A percentile compares a stretch with the other conserved stretches of the same genome.
phyloP scores from a whole-genome alignment of 2,888 invertebrate species.

The Hyles lineata region DNA sequence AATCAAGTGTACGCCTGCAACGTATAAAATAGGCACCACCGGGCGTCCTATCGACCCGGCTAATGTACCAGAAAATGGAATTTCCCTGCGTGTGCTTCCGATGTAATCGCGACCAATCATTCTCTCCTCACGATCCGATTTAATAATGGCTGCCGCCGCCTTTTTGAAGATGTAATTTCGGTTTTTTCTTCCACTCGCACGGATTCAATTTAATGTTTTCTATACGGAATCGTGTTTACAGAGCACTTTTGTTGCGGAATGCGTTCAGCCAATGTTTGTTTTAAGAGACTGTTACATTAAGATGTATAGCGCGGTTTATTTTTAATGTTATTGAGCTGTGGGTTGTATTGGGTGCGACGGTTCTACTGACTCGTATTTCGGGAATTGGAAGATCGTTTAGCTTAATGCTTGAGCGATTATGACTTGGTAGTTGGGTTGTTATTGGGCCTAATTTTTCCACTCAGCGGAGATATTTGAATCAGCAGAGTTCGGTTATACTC shows the following conservation, averaged over 20 bases:
- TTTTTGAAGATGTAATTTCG: slow-evolving; percentile 37
- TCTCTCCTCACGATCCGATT: slow-evolving; percentile 32
- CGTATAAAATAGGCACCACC: not conserved
- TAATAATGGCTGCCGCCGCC: slow-evolving; percentile 41
- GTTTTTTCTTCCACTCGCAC: slow-evolving; percentile 6
- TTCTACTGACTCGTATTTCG: not conserved
- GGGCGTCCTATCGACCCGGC: slow-evolving; percentile 58
- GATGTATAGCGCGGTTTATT: not conserved
- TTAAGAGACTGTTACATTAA: slow-evolving; percentile 3
- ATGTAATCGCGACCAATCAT: slow-evolving; percentile 53
- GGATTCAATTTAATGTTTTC: slow-evolving; percentile 25
- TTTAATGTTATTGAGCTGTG: not conserved
- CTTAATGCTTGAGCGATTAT: not conserved
- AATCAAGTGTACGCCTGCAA: not conserved
- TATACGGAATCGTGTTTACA: slow-evolving; percentile 9
- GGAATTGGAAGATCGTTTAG: not conserved
- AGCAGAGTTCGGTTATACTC: no score
- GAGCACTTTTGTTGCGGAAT: slow-evolving; percentile 21
- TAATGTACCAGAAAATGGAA: slow-evolving; percentile 79
- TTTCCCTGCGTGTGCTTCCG: slow-evolving; percentile 63
- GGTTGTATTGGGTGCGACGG: not conserved
- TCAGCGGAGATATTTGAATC: no score
- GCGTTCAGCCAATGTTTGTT: not conserved
- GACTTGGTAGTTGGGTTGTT: no score
- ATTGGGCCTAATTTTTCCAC: no score